phyloP scores from a whole-genome alignment of 2,113 vertebrate genomes.

The Dipodomys spectabilis region DNA sequence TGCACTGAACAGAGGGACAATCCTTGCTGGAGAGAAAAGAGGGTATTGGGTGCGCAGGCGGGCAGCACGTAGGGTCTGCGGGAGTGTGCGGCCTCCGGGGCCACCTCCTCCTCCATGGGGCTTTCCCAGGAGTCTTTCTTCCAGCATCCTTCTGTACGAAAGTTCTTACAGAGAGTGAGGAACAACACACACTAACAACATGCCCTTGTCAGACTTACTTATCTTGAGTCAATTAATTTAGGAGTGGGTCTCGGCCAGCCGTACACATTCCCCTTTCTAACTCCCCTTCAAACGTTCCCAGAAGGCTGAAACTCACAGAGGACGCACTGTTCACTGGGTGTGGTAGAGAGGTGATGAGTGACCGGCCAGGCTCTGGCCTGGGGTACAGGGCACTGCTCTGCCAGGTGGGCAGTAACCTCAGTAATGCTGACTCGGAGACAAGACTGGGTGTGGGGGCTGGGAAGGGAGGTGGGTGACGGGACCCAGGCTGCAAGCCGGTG shows the following conservation, averaged over 20 bases:
- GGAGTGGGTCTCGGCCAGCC: constrained; percentile 61
- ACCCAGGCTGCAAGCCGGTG: constrained; percentile 6
- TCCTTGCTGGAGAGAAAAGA: neutral
- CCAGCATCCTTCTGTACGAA: neutral
- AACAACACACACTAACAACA: neutral
- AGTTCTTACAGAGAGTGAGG: rapidly evolving
- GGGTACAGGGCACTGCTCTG: neutral
- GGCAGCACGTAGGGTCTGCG: too few species aligned
- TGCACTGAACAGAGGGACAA: constrained; percentile 58
- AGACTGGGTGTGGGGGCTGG: too few species aligned
- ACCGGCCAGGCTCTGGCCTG: neutral
- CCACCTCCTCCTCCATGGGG: neutral
- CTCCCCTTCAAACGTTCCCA: constrained; percentile 66
- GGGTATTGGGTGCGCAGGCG: neutral
- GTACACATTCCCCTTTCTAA: constrained; percentile 52
- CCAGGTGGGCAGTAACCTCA: neutral
- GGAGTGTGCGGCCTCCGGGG: neutral
- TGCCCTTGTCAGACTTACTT: neutral
- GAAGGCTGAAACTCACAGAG: constrained; percentile 26
- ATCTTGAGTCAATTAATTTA: constrained; percentile 37
- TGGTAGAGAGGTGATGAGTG: constrained; percentile 5
- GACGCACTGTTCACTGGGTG: neutral
- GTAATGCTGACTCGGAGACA: neutral
- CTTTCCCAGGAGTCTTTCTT: neutral
- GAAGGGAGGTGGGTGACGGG: constrained; percentile 54